Percentiles rank a stretch among this genome's conserved stretches.
These are phyloP conservation scores for Caranx ignobilis DNA, from an alignment of 2,113 vertebrate species.

Conservation along the genomic window DNA sequence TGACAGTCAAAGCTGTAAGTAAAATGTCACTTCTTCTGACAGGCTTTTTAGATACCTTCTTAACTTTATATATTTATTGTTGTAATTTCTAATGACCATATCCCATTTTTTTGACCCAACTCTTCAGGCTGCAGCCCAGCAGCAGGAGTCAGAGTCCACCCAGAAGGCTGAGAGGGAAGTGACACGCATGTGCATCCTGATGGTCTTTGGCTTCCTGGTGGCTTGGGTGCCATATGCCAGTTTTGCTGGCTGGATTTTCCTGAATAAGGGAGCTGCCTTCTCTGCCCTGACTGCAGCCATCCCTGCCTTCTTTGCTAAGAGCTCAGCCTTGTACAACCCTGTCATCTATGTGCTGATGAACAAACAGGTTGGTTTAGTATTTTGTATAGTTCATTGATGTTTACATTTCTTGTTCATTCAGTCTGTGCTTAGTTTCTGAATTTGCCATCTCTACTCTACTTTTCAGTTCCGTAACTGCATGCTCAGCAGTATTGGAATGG, in stretches of 20 bases:
- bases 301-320: conserved; percentile 89
- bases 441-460: conserved; percentile 49
- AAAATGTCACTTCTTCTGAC: not conserved
- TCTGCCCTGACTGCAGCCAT: conserved; percentile 78
- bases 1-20: conserved; percentile 87
- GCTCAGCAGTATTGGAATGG: conserved; percentile 87
- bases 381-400: not conserved
- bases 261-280: conserved; percentile 86
- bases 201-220: conserved; percentile 84
- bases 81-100: no score
- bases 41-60: no score
- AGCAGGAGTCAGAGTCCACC: conserved; percentile 85
- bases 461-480: conserved; percentile 90
- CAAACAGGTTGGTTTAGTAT: conserved; percentile 84
- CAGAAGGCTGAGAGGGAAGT: conserved; percentile 88
- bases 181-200: conserved; percentile 86
- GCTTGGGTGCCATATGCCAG: conserved; percentile 86
- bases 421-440: not conserved
- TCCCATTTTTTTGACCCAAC: not conserved
- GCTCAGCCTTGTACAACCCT: conserved; percentile 85
- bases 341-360: conserved; percentile 83
- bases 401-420: not conserved
- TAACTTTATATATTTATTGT: no score
- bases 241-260: conserved; percentile 87
- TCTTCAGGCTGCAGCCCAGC: conserved; percentile 83